Evolutionary conservation across 2,888 invertebrate species (phyloP).

Genomic region (Dynastes maya): DNA sequence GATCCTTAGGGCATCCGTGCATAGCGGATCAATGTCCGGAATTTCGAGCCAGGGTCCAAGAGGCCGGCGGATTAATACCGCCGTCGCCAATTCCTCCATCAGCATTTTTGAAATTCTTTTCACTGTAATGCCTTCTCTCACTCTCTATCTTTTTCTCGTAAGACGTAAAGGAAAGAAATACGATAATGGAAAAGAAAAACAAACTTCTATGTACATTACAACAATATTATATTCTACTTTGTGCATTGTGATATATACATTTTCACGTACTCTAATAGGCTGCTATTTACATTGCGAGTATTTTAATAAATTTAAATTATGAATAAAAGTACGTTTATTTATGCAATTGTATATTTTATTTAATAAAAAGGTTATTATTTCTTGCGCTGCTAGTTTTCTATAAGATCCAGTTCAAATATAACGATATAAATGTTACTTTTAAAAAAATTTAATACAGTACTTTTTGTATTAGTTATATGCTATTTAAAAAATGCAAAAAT

Average conservation of each 20-base stretch:
- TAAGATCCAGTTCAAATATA: too few relatives aligned
- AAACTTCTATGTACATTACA: slow-evolving; percentile 45
- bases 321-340: slow-evolving; percentile 52
- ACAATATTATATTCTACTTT: slow-evolving; percentile 49
- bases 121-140: slow-evolving; percentile 74
- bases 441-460: not conserved
- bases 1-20: slow-evolving; percentile 91
- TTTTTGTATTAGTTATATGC: too few relatives aligned
- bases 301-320: slow-evolving; percentile 54
- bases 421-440: too few relatives aligned
- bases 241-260: slow-evolving; percentile 66
- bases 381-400: slow-evolving; percentile 7
- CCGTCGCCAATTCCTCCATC: slow-evolving; percentile 91
- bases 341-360: slow-evolving; percentile 46
- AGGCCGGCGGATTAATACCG: slow-evolving; percentile 83
- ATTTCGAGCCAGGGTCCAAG: slow-evolving; percentile 84
- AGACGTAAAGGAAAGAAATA: not conserved
- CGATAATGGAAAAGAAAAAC: slow-evolving; percentile 1
- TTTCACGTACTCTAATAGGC: slow-evolving; percentile 60
- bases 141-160: too few relatives aligned
- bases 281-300: slow-evolving; percentile 61
- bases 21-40: slow-evolving; percentile 90
- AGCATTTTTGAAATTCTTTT: slow-evolving; percentile 92
- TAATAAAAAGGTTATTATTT: slow-evolving; percentile 12
- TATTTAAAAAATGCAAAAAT: too few relatives aligned